Evolutionary conservation across 2,797 vertebrate genomes (phyloP), one percentile per base, ranked within the genome.

Genomic region (Trematomus bernacchii): DNA sequence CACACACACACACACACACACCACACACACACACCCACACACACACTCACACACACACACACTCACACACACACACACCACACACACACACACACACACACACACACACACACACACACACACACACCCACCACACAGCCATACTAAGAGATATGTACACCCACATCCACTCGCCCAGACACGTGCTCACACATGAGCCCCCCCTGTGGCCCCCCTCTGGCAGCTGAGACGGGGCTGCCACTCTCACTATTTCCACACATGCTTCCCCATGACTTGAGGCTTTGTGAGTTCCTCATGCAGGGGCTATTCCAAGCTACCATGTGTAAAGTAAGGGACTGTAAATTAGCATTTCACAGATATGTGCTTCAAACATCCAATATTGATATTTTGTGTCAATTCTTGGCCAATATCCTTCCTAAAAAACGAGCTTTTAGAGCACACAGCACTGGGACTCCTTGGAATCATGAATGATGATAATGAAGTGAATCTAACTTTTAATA

Each of bases 261-360:
- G 75, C 63, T 75, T 64, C 65, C 59, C 70, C 76, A 83, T 85
- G 83, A 83, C 85, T 85, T 57, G 52, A 71, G 57, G 82, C 78
- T 87, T 76, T 86, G 83, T 85, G 78, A 70, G 60, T 78, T 82
- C 87, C 64, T 84, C 77, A 66, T 89, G 64, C 59, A 23, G 63
- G 55, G 52, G 61, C 68, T 80, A 67, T 79, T 87, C 79, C 84
- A 75, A 62, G 73, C 72, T 15, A 54, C 63, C 68, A 42, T 65
- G 72, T 87, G 78, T 67, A 54, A 71, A 83, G 73, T 54, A 43
- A 48, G 21, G 7, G 37, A 37, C 65, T 30, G 40, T 60, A 70
- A 73, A 75, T 63, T 48, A 66, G 54, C 62, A 6, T 53, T 37
- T 63, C 53, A 78, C 57, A 71, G 69, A 68, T 57, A 11, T 19